Conservation (phyloP, 2,797 vertebrate genomes). For the Hoplostethus atlanticus region DNA sequence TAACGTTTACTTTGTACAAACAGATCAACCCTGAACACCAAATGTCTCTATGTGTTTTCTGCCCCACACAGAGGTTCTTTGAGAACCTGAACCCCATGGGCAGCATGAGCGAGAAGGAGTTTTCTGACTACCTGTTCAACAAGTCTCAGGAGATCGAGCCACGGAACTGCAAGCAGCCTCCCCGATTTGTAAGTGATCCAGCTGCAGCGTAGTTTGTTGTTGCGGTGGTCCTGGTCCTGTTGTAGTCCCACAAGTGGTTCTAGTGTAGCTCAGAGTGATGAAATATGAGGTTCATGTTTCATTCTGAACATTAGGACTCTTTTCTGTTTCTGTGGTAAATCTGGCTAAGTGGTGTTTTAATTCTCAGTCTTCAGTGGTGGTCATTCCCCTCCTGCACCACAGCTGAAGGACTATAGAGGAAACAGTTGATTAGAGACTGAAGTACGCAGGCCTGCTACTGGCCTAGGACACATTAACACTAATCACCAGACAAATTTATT, state of each 20-base stretch:
- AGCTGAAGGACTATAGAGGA: no score
- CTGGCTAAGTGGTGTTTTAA: no score
- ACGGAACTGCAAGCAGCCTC: conserved; percentile 93
- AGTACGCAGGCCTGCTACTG: no score
- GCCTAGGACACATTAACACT: no score
- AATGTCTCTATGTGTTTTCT: neutral
- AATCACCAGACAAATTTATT: no score
- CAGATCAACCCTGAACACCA: neutral
- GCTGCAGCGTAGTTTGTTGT: neutral
- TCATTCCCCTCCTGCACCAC: no score
- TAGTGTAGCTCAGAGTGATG: neutral
- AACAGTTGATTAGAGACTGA: no score
- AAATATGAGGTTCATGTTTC: neutral
- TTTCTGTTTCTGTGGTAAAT: no score
- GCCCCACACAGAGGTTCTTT: conserved; percentile 90
- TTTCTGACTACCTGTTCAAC: conserved; percentile 96
- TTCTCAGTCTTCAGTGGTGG: no score
- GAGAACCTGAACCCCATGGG: conserved; percentile 99
- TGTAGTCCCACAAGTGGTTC: neutral
- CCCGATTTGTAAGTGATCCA: conserved; percentile 91
- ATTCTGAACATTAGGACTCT: no score
- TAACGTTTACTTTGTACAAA: neutral
- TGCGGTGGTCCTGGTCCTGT: neutral
- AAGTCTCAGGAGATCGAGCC: conserved; percentile 96
- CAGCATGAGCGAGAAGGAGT: conserved; percentile 92